phyloP scores from a whole-genome alignment of 2,113 vertebrate species.

The Gavialis gangeticus region DNA sequence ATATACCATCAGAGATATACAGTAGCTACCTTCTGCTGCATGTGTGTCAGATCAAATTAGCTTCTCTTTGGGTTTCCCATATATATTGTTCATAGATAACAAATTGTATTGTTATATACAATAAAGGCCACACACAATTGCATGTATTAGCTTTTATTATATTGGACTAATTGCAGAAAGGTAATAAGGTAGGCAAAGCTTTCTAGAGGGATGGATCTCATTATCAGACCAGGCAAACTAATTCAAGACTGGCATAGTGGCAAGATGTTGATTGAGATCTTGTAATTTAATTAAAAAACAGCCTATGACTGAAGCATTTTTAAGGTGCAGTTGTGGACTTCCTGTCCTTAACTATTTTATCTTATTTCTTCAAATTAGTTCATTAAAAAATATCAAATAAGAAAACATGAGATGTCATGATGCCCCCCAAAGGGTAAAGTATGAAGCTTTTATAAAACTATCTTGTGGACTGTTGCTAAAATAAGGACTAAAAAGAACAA shows the following conservation, averaged over 20 bases:
- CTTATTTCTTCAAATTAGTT: constrained; percentile 16
- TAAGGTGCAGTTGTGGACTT: neutral
- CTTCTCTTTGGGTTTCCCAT: neutral
- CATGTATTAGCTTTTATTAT: neutral
- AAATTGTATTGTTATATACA: neutral
- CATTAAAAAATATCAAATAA: neutral
- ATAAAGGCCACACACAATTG: constrained; percentile 5
- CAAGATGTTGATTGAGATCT: neutral
- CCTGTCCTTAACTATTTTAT: neutral
- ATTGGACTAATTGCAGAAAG: neutral
- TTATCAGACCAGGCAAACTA: neutral
- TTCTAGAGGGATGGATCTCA: neutral
- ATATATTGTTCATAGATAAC: neutral
- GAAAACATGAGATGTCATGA: neutral
- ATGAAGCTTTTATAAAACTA: constrained; percentile 20
- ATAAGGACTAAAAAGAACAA: constrained; percentile 9
- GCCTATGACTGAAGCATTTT: neutral
- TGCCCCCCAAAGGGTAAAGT: constrained; percentile 10
- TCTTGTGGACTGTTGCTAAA: neutral
- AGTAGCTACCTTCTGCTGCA: neutral
- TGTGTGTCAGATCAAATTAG: neutral
- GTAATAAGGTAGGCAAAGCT: neutral
- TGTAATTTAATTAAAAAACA: constrained; percentile 16
- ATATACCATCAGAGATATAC: neutral
- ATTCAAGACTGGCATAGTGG: neutral